Evolutionary conservation across 2,888 invertebrate genomes (phyloP), one percentile per base, ranked within the genome.

Genomic region (Xestobium rufovillosum): DNA sequence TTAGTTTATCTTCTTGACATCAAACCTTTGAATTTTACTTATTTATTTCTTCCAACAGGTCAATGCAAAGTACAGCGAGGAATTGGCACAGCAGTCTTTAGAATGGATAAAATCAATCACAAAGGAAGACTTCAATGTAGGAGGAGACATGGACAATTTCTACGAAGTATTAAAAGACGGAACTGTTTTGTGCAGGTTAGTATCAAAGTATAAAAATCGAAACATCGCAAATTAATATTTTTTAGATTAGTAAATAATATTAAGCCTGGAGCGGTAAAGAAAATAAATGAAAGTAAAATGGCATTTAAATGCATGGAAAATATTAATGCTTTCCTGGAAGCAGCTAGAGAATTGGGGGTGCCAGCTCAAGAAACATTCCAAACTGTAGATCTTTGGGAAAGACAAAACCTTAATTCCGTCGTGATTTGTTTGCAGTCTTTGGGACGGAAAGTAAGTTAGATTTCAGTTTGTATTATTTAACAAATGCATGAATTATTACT

Each of bases 301-400:
- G 92, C 89, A 41, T 97, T 96, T 69, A 95, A 95, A 61, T 92
- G 92, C 68, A 97, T 97, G 96, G 96, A 97, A 69, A 97, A 97
- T 66, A 96, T 97, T 53, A 91, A 92, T 66, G 86, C 83, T 14
- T 95, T 96, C 69, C 69, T 92, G 41, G 86, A 83, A 49, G 83
- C 82, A 6, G 89, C 87, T 38, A 80, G 78, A 60, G 76, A 74
- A 39, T 73, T 94, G 45, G 97, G 96, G 26, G 94, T 98, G 3
- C 88, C 90, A 1, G 83, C 88, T 13, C 87, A 89, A 61, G 96
- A 96, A 69, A 85, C 88, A 31, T 96, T 96, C 79, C 92, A 95
- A 69, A 96, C 95, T 2, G 94, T 95, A 2, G 97, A 97, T 65
- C 75, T 97, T 32, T 96, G 92, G 87, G 97, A 97, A 67, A 75